Evolutionary conservation across 2,797 vertebrate species (phyloP), one percentile per base, ranked within the genome.

Genomic region (Cyprinella venusta): DNA sequence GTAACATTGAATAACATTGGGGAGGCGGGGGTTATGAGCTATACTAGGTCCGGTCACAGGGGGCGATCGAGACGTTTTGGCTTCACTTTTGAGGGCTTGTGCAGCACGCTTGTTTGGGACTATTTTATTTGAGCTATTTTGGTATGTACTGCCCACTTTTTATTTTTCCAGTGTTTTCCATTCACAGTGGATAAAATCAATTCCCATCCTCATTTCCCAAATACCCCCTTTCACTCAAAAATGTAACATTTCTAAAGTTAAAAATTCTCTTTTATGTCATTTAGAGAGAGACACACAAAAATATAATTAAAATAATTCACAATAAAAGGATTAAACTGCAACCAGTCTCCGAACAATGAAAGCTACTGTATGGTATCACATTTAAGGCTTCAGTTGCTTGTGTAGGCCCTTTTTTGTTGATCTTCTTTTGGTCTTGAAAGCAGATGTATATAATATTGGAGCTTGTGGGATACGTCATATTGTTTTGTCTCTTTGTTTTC

Each of bases 401-500:
- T 54, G 38, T 54, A 77, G 80, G 64, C 24, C 15, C 6, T 7
- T 36, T 79, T 68, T 70, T 50, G 78, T 64, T 38, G 30, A 40
- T 48, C 36, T 8, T n/a, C n/a, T n/a, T n/a, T n/a, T n/a, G 40
- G 67, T 61, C 50, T 7, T 21, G 1, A 45, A 83, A 12, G 33
- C 52, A 71, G 63, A 75, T 59, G 38, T 30, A 61, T 50, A 65
- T 61, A 67, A 77, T 64, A 76, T 77, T 65, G 59, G 16, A 82
- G 42, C 26, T 63, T 81, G 67, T 79, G 48, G 24, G 8, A 67
- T 79, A 76, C 21, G 48, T 76, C 52, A 74, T 74, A 76, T 79
- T 72, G 71, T 80, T 86, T 77, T 80, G 64, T 83, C 45, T 36
- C 50, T 64, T 24, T 68, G 24, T 67, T 59, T n/a, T 82, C 56